Evolutionary conservation across 2,888 invertebrate genomes (phyloP), one percentile per base, ranked within the genome.

Genomic region (Vesta saturnalis): DNA sequence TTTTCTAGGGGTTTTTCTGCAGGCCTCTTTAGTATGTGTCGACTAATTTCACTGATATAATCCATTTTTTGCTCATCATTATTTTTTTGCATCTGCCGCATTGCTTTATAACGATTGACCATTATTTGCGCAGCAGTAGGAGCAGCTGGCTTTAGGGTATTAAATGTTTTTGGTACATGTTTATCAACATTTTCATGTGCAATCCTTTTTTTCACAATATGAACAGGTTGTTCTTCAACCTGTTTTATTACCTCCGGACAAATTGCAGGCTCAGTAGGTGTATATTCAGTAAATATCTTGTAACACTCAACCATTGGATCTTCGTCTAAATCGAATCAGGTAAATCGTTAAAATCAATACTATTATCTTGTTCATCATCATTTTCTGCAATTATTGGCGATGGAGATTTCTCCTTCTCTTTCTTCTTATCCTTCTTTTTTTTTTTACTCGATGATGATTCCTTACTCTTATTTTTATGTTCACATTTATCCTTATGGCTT

Each of bases 231-330:
- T n/a, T 58, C 58, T 35, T 56, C 35, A 3, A 14, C 58, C 3
- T 15, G n/a, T 58, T 58, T 58, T 1, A 18, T 19, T 12, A 43
- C 19, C 6, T 58, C 58, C 1, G 64, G 56, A 49, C 49, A 60
- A 39, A 66, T 60, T 47, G 67, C 47, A 0, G 70, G 70, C 35
- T 71, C 67, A 56, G 80, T 77, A 16, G 89, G 87, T 64, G 89
- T 89, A 83, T 92, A 90, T 84, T 94, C 93, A 83, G 94, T 93
- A 84, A 94, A 96, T 77, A 96, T 95, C 85, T 89, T 91, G 78
- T 92, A 90, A 82, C 96, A 96, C 83, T 96, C 94, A 76, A 92
- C 89, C 68, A 94, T 90, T 54, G 79, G 76, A 73, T 89, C 90
- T 74, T 91, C 90, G 59, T 72, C 70, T 1, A 60, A 22, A 60